A percentile compares a stretch with the other conserved stretches of the same genome.
Evolutionary conservation across 2,797 vertebrate genomes (phyloP).

Genomic region (Lithobates sylvaticus): DNA sequence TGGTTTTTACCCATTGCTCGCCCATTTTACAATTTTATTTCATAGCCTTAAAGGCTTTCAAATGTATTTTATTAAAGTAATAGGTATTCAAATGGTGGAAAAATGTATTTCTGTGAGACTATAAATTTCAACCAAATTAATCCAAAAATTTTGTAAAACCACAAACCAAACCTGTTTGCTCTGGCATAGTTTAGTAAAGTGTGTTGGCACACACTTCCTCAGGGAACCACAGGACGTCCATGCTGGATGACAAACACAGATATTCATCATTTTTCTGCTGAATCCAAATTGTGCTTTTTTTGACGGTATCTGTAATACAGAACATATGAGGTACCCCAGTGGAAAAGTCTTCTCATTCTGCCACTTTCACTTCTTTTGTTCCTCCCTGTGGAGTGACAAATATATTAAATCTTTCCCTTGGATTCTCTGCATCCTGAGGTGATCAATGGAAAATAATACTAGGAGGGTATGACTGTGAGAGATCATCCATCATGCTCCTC

Average conservation of each 20-base stretch:
- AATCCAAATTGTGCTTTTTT: slow-evolving; percentile 10
- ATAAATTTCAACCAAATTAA: too few species aligned
- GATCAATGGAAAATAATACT: slow-evolving; percentile 30
- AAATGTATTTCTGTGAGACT: too few species aligned
- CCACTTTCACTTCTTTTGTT: slow-evolving; percentile 6
- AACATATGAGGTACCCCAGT: slow-evolving; percentile 27
- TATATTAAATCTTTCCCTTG: slow-evolving; percentile 24
- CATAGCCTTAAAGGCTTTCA: too few species aligned
- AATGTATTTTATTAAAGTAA: too few species aligned
- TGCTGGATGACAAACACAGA: slow-evolving; percentile 7
- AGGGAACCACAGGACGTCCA: slow-evolving; percentile 1
- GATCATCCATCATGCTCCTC: slow-evolving; percentile 31
- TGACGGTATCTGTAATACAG: slow-evolving; percentile 37
- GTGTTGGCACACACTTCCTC: not conserved
- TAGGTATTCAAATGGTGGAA: too few species aligned
- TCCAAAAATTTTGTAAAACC: too few species aligned
- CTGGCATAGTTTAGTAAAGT: too few species aligned
- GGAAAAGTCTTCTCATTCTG: slow-evolving; percentile 21
- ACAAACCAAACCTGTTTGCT: too few species aligned
- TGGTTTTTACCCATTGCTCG: too few species aligned
- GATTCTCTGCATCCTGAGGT: not conserved
- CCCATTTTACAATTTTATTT: too few species aligned
- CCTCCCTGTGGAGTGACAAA: slow-evolving; percentile 20
- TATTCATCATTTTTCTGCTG: slow-evolving; percentile 6
- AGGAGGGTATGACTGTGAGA: slow-evolving; percentile 8